Base-by-base conservation (phyloP, 1,140 invertebrate species). In the Drosophila aff. region DNA sequence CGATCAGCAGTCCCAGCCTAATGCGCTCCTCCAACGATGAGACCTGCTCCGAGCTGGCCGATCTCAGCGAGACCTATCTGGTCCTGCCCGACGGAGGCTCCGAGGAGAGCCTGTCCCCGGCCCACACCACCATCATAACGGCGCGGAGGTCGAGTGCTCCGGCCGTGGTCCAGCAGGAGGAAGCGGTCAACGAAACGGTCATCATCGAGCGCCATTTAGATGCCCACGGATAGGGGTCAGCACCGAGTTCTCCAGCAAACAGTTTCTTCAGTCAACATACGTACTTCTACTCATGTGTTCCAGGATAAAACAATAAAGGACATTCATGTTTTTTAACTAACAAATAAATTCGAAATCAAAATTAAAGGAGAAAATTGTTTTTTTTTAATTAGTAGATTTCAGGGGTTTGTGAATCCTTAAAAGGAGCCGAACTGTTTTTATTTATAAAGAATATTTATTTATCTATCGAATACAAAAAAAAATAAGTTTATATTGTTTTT, bases 1-100 rank as follows among this genome's bases (percentile, higher is more conserved):
- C 75, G 26, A 92, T 93, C 28, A 93, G 92, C 67, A 93, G 92
- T 74, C 92, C 92, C 36, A 93, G 92, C 76, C 76, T 93, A 47
- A 91, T 93, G 59, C 81, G 87, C 53, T 91, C 91, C 15, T 92
- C 89, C 38, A 77, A 72, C 59, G 81, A 79, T 49, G 74, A 90
- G 31, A 75, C 84, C 49, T 80, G 80, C 63, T 79, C 76, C 3
- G 76, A 79, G 47, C 55, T 79, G 33, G 80, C 67, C 46, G 81
- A 89, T 44, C 46, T 87, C 10, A 84, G 84, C 47, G 83, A 89
- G 46, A 89, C 84, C 2, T 91, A 73, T 31, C 62, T 91, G 9
- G 46, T 92, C 21, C 49, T 63, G 9, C 28, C 23, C 5, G 72
- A 41, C 5, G 65, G 11, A 6, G 53, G 55, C 26, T 78, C 90